These are phyloP conservation scores for Galago senegalensis DNA, from an alignment of 2,797 vertebrate genomes.

Conservation along the genomic window DNA sequence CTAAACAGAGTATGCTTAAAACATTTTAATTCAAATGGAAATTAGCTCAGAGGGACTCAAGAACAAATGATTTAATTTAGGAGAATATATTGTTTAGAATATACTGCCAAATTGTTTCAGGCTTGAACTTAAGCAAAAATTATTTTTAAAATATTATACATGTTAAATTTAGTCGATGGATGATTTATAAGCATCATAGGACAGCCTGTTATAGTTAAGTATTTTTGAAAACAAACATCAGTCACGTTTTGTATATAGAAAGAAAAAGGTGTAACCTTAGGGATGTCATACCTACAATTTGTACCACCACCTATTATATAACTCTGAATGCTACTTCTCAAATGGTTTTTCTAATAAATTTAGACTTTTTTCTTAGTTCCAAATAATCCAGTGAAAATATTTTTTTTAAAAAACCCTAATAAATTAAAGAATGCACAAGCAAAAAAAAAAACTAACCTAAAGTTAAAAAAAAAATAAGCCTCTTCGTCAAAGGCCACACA, in stretches of 20 bases:
- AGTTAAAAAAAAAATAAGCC: not conserved
- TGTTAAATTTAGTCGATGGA: slow-evolving; percentile 78
- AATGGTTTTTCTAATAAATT: not conserved
- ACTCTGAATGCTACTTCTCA: not conserved
- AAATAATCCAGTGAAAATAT: not conserved
- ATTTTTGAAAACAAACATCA: slow-evolving; percentile 69
- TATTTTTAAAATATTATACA: slow-evolving; percentile 65
- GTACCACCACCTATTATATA: not conserved
- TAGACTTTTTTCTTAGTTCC: not conserved
- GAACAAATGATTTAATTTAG: not conserved
- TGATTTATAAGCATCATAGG: slow-evolving; percentile 43
- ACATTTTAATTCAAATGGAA: slow-evolving; percentile 40
- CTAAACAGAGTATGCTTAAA: not conserved
- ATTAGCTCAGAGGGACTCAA: not conserved
- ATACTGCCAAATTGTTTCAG: slow-evolving; percentile 63
- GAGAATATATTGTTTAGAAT: not conserved
- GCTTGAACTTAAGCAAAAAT: slow-evolving; percentile 65
- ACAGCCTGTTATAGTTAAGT: not conserved
- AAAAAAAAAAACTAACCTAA: not conserved
- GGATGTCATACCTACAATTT: not conserved
- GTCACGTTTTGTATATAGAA: not conserved
- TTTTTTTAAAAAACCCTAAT: slow-evolving; percentile 43
- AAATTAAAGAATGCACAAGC: not conserved
- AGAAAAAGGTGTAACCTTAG: not conserved
- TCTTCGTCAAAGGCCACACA: slow-evolving; percentile 26